Evolutionary conservation across 1,140 invertebrate species (phyloP).

Genomic region (Lepidostoma basale): DNA sequence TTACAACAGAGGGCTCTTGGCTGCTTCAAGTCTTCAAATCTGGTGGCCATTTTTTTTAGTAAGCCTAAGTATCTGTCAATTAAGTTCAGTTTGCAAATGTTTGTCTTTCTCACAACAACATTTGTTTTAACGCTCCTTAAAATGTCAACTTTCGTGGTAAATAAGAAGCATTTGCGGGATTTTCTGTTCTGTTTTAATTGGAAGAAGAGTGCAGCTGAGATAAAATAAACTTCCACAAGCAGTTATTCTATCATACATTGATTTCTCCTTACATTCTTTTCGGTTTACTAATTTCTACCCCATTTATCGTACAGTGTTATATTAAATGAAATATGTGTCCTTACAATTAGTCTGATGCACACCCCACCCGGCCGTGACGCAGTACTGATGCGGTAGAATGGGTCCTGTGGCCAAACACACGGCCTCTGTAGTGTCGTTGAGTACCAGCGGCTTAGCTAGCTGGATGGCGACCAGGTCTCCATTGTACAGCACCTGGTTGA

Average conservation of each 20-base stretch:
- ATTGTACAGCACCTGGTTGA: constrained; percentile 64
- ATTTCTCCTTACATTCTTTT: too few species aligned
- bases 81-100: too few species aligned
- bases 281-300: not conserved
- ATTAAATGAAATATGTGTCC: not conserved
- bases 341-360: constrained; percentile 44
- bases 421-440: constrained; percentile 62
- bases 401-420: constrained; percentile 62
- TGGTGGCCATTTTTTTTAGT: too few species aligned
- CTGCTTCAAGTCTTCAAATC: too few species aligned
- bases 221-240: not conserved
- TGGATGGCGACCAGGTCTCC: constrained; percentile 66
- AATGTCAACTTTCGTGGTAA: too few species aligned
- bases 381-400: constrained; percentile 62
- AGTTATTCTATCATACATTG: too few species aligned
- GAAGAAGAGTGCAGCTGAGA: not conserved
- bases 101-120: too few species aligned
- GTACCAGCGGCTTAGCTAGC: constrained; percentile 59
- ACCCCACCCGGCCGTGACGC: constrained; percentile 67
- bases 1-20: too few species aligned
- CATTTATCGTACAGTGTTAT: constrained; percentile 2
- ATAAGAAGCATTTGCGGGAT: too few species aligned
- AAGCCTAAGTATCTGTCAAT: too few species aligned
- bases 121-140: too few species aligned
- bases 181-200: not conserved